phyloP scores from a whole-genome alignment of 2,113 vertebrate genomes.

The Madoqua kirkii region DNA sequence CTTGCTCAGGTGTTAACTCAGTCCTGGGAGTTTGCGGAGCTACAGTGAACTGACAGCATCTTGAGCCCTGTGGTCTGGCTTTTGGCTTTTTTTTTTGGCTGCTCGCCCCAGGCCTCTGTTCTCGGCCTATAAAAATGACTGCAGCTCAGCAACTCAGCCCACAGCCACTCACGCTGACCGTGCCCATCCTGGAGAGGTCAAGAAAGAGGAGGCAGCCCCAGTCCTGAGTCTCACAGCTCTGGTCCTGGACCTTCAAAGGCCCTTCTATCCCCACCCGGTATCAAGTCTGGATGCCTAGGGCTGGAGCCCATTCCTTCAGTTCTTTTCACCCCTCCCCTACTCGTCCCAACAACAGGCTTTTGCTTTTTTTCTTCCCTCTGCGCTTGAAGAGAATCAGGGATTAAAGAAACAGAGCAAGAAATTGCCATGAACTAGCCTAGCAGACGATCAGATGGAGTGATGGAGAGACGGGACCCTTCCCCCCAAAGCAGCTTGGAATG shows the following conservation, averaged over 20 bases:
- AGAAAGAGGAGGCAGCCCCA: neutral
- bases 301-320: neutral
- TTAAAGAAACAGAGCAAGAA: constrained; percentile 77
- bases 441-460: constrained; percentile 68
- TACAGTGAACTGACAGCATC: neutral
- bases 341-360: neutral
- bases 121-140: neutral
- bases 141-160: neutral
- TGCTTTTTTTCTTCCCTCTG: constrained; percentile 53
- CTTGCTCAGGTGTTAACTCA: neutral
- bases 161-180: neutral
- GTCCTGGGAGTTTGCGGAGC: neutral
- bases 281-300: neutral
- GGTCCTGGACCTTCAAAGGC: neutral
- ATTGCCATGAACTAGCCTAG: constrained; percentile 73
- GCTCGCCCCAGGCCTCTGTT: neutral
- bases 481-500: neutral
- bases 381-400: constrained; percentile 72
- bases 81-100: neutral
- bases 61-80: neutral
- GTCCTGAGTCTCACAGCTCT: neutral
- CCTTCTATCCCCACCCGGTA: neutral
- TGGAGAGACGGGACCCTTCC: neutral
- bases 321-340: neutral
- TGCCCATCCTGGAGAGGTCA: neutral